Evolutionary conservation across 2,797 vertebrate genomes (phyloP).

Genomic region (Heteromormyrus szaboi): DNA sequence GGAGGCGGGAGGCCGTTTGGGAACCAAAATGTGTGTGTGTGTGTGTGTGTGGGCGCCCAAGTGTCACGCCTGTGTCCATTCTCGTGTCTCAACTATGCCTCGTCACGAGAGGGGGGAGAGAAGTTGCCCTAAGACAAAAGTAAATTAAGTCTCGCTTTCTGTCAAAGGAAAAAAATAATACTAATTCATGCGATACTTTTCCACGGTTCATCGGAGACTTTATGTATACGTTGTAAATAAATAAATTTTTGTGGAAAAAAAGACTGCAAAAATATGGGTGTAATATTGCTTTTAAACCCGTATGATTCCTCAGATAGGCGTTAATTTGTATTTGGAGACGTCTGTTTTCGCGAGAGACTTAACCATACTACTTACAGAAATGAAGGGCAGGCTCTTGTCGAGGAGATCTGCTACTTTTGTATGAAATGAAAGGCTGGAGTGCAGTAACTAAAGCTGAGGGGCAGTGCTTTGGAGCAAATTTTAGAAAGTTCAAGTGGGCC

Average conservation of each 20-base stretch:
- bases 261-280: slow-evolving; percentile 75
- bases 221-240: slow-evolving; percentile 97
- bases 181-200: slow-evolving; percentile 57
- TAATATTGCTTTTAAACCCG: slow-evolving; percentile 68
- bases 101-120: slow-evolving; percentile 46
- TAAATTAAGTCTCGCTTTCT: slow-evolving; percentile 65
- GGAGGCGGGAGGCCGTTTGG: slow-evolving; percentile 72
- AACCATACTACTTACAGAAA: not conserved
- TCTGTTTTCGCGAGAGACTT: not conserved
- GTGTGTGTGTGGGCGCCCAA: slow-evolving; percentile 46
- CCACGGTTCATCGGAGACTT: slow-evolving; percentile 90
- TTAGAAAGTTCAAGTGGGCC: not conserved
- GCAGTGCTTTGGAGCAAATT: not conserved
- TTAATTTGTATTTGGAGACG: not conserved
- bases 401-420: not conserved
- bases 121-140: not conserved
- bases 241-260: slow-evolving; percentile 93
- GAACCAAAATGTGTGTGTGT: slow-evolving; percentile 71
- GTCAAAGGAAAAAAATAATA: slow-evolving; percentile 55
- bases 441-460: not conserved
- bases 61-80: slow-evolving; percentile 71
- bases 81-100: slow-evolving; percentile 66
- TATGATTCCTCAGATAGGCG: not conserved
- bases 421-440: not conserved
- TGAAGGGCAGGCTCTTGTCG: not conserved